Evolutionary conservation across 2,113 vertebrate species (phyloP).

Genomic region (Xiphophorus couchianus): DNA sequence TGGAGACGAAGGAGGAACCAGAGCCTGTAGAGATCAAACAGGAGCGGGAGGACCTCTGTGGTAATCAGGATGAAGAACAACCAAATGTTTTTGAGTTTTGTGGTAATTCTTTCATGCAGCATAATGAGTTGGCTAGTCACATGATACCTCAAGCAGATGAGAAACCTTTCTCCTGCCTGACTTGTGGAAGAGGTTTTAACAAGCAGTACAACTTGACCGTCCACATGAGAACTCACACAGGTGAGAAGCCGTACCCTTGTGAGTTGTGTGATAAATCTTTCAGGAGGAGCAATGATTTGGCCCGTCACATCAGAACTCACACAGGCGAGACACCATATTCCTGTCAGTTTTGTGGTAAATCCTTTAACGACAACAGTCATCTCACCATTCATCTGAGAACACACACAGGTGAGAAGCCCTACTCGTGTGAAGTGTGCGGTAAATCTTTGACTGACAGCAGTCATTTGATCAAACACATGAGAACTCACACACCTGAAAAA

Average conservation of each 20-base stretch:
- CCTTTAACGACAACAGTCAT: neutral
- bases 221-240: neutral
- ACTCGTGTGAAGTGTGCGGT: neutral
- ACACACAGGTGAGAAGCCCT: neutral
- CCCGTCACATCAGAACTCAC: neutral
- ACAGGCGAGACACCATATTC: neutral
- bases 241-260: neutral
- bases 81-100: neutral
- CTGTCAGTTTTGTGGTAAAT: neutral
- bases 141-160: neutral
- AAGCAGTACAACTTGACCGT: neutral
- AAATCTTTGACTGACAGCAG: neutral
- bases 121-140: neutral
- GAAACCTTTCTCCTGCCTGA: neutral
- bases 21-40: neutral
- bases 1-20: neutral
- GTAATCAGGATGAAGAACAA: neutral
- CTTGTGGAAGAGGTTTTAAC: neutral
- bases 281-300: neutral
- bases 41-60: neutral
- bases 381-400: neutral
- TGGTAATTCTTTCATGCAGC: neutral
- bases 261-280: neutral
- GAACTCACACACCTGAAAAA: neutral
- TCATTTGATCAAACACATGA: slow-evolving; percentile 1